Percentiles rank a stretch among this genome's conserved stretches.
These are phyloP conservation scores for Himalopsyche japonica DNA, from an alignment of 2,888 invertebrate species.

Conservation along the genomic window DNA sequence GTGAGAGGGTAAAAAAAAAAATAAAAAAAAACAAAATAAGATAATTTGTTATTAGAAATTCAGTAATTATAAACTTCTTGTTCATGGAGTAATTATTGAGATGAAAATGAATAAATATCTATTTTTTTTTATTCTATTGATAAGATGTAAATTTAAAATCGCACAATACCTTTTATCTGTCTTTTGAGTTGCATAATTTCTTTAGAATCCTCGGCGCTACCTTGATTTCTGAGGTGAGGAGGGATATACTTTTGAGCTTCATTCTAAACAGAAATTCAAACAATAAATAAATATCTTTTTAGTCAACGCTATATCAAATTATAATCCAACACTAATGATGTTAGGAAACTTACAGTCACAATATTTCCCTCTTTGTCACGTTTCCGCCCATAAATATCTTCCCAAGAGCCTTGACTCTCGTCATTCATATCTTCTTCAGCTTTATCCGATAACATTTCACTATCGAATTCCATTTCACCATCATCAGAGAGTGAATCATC, in stretches of 20 bases:
- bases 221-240: slow-evolving; percentile 72
- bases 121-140: neutral
- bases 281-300: slow-evolving; percentile 39
- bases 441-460: neutral
- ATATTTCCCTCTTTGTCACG: slow-evolving; percentile 81
- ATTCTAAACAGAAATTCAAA: slow-evolving; percentile 46
- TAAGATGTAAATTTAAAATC: neutral
- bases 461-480: slow-evolving; percentile 6
- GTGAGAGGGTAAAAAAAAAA: too few relatives aligned
- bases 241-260: slow-evolving; percentile 74
- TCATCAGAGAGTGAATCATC: neutral
- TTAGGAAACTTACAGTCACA: slow-evolving; percentile 57
- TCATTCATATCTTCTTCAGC: slow-evolving; percentile 30
- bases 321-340: neutral
- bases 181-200: slow-evolving; percentile 70
- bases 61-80: too few relatives aligned
- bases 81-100: neutral
- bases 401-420: slow-evolving; percentile 59
- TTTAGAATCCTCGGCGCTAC: slow-evolving; percentile 57
- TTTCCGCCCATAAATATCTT: slow-evolving; percentile 93
- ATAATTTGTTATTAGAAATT: too few relatives aligned
- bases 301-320: too few relatives aligned
- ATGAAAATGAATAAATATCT: neutral
- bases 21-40: too few relatives aligned
- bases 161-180: slow-evolving; percentile 75